Conservation (phyloP, 1,140 invertebrate genomes). For the Drosophila kikkawai region DNA sequence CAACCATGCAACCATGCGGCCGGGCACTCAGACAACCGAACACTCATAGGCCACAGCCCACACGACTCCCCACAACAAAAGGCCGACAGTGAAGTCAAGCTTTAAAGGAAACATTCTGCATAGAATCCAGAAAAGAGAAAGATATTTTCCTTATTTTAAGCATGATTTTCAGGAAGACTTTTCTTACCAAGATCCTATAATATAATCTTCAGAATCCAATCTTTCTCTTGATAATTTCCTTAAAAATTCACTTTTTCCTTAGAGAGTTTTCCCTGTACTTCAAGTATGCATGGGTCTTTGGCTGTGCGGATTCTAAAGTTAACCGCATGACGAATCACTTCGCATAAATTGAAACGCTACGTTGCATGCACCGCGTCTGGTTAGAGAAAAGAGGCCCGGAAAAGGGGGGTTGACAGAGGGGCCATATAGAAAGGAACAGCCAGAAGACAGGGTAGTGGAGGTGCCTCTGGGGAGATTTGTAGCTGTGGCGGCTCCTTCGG, state of each 20-base stretch:
- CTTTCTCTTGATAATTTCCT: not conserved
- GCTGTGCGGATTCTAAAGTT: constrained; percentile 79
- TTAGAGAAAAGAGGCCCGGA: constrained; percentile 43
- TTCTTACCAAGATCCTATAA: too few species aligned
- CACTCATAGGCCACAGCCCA: constrained; percentile 33
- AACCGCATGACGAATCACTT: constrained; percentile 83
- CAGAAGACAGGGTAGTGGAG: too few species aligned
- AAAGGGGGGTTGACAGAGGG: not conserved
- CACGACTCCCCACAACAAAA: constrained; percentile 25
- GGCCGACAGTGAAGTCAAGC: constrained; percentile 7
- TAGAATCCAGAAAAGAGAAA: not conserved
- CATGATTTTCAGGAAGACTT: too few species aligned
- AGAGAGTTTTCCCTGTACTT: constrained; percentile 14
- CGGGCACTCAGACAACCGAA: constrained; percentile 26
- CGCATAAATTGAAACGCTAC: constrained; percentile 83
- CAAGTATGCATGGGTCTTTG: constrained; percentile 46
- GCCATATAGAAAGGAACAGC: not conserved
- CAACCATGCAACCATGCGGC: constrained; percentile 13
- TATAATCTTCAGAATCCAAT: too few species aligned
- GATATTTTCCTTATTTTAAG: too few species aligned
- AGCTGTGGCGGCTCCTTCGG: constrained; percentile 62
- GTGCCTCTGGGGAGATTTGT: constrained; percentile 45
- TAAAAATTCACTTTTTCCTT: not conserved
- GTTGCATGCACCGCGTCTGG: constrained; percentile 72
- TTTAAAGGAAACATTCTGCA: not conserved